These are phyloP conservation scores for Belgica antarctica DNA, from an alignment of 2,888 invertebrate species.

Conservation along the genomic window DNA sequence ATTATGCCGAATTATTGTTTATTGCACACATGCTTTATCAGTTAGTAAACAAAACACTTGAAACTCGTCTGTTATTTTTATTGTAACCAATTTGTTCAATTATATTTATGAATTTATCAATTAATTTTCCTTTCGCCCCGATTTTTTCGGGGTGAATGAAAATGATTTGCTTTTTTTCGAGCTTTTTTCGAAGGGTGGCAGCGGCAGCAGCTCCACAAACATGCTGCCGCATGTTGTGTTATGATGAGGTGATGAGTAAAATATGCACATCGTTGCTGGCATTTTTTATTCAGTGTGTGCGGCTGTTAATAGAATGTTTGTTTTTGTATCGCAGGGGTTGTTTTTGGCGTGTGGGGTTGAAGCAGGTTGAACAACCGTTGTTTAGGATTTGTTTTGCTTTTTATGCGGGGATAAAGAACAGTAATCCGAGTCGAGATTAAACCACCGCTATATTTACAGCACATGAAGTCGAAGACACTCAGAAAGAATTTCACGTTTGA, in stretches of 20 bases:
- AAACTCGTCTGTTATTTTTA: constrained; percentile 29
- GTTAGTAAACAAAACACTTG: constrained; percentile 41
- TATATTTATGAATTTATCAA: constrained; percentile 38
- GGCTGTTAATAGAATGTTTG: constrained; percentile 18
- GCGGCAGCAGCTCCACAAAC: too few relatives aligned
- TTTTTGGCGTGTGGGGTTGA: neutral
- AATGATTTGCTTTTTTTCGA: neutral
- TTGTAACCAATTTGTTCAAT: constrained; percentile 35
- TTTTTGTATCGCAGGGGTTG: constrained; percentile 12
- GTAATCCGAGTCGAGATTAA: too few relatives aligned
- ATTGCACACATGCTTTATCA: constrained; percentile 31
- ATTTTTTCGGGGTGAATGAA: neutral
- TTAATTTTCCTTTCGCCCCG: constrained; percentile 14
- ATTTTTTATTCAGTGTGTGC: constrained; percentile 7
- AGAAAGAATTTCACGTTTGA: constrained; percentile 21
- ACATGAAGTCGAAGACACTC: too few relatives aligned
- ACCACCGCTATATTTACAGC: too few relatives aligned
- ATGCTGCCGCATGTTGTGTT: neutral
- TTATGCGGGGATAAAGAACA: too few relatives aligned
- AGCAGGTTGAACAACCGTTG: too few relatives aligned
- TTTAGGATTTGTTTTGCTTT: too few relatives aligned
- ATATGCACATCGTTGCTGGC: constrained; percentile 3
- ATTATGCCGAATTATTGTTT: constrained; percentile 32
- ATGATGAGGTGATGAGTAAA: constrained; percentile 17
- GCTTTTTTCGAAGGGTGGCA: too few relatives aligned